A percentile compares a stretch with the other conserved stretches of the same genome.
phyloP scores from a whole-genome alignment of 2,888 invertebrate genomes.

The Neocrepidodera transversa region DNA sequence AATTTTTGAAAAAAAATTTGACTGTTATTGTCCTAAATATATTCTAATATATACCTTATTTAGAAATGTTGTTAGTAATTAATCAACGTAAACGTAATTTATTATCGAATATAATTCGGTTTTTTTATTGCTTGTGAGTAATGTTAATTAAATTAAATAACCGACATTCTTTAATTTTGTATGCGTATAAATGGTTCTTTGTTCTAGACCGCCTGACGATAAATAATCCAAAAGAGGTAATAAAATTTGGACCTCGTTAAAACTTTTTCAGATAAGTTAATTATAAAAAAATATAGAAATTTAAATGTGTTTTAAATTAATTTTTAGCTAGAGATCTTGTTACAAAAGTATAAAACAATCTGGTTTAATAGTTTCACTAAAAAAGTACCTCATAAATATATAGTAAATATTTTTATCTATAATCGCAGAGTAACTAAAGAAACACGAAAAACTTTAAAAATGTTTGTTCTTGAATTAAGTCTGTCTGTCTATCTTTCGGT shows the following conservation, averaged over 20 bases:
- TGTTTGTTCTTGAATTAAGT: no score
- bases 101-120: neutral
- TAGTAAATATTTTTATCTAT: no score
- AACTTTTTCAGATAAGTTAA: neutral
- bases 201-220: slow-evolving; percentile 5
- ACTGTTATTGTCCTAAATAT: no score
- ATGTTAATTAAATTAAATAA: neutral
- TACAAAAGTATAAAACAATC: no score
- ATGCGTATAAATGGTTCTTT: neutral
- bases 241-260: slow-evolving; percentile 11
- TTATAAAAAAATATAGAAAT: neutral
- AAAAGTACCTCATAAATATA: no score
- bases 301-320: neutral
- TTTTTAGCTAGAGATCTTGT: no score
- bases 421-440: no score
- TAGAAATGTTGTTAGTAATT: neutral
- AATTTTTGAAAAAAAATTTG: no score
- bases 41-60: no score
- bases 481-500: no score
- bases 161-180: neutral
- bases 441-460: no score
- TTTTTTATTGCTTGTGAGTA: neutral
- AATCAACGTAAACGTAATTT: neutral
- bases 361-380: no score
- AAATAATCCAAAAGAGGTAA: slow-evolving; percentile 4